A percentile compares a stretch with the other conserved stretches of the same genome.
These are phyloP conservation scores for Sesia bembeciformis DNA, from an alignment of 2,888 invertebrate genomes.

Conservation along the genomic window DNA sequence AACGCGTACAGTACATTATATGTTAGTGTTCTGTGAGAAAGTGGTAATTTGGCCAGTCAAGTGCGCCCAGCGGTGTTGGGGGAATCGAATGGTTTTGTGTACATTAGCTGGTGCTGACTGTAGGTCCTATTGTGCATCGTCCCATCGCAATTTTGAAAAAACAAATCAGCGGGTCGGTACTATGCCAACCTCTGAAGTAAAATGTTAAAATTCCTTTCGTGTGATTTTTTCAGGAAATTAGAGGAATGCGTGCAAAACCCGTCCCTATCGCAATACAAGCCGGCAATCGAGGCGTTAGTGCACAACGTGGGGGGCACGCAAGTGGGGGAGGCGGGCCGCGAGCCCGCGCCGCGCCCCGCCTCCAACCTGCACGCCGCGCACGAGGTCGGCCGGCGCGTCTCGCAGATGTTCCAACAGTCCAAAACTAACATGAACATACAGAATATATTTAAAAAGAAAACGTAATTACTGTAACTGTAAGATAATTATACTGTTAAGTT, in stretches of 20 bases:
- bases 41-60: no score
- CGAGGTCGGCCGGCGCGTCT: conserved; percentile 59
- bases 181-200: no score
- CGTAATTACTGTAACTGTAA: no score
- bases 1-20: no score
- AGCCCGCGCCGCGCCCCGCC: conserved; percentile 22
- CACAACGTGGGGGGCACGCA: conserved; percentile 31
- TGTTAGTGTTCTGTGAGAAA: no score
- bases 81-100: no score
- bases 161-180: not conserved
- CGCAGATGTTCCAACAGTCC: conserved; percentile 65
- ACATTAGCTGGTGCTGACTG: no score
- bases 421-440: conserved; percentile 63
- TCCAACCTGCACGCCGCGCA: conserved; percentile 51
- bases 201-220: not conserved
- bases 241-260: conserved; percentile 55
- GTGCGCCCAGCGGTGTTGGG: no score
- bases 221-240: conserved; percentile 37
- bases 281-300: conserved; percentile 52
- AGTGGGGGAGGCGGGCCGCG: conserved; percentile 5
- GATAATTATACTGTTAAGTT: no score
- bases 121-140: no score
- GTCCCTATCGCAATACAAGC: conserved; percentile 43
- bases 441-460: conserved; percentile 67
- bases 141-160: not conserved